These are phyloP conservation scores for Siniperca chuatsi DNA, from an alignment of 2,113 vertebrate species.

Conservation along the genomic window DNA sequence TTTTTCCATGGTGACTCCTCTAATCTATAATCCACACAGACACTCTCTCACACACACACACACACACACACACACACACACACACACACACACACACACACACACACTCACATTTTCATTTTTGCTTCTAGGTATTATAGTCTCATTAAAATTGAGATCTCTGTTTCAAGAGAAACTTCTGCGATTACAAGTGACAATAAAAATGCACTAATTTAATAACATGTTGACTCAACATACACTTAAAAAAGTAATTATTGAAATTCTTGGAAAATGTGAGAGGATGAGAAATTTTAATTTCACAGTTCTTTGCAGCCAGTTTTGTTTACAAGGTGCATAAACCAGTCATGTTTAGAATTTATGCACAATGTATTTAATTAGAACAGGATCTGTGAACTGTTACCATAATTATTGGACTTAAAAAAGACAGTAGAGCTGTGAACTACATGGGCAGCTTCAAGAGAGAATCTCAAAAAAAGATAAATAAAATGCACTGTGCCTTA, in stretches of 20 bases:
- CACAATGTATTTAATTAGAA: constrained; percentile 55
- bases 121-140: constrained; percentile 32
- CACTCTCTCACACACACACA: constrained; percentile 22
- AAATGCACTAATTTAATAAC: constrained; percentile 58
- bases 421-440: constrained; percentile 19
- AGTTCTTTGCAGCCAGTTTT: constrained; percentile 34
- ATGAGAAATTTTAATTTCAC: constrained; percentile 58
- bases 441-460: background rate
- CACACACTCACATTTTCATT: constrained; percentile 39
- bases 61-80: constrained; percentile 15
- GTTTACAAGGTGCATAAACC: constrained; percentile 36
- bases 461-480: background rate
- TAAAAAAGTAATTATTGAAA: constrained; percentile 55
- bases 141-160: constrained; percentile 39
- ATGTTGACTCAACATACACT: constrained; percentile 46
- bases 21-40: constrained; percentile 55
- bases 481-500: background rate
- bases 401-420: constrained; percentile 40
- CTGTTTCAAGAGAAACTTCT: constrained; percentile 35
- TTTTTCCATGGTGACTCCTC: constrained; percentile 58
- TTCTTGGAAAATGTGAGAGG: constrained; percentile 24
- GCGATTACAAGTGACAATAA: constrained; percentile 19
- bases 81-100: constrained; percentile 20
- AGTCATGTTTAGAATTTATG: constrained; percentile 42
- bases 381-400: constrained; percentile 41